Base-by-base conservation (phyloP, 2,888 invertebrate species). In the Troglohyphantes excavatus region DNA sequence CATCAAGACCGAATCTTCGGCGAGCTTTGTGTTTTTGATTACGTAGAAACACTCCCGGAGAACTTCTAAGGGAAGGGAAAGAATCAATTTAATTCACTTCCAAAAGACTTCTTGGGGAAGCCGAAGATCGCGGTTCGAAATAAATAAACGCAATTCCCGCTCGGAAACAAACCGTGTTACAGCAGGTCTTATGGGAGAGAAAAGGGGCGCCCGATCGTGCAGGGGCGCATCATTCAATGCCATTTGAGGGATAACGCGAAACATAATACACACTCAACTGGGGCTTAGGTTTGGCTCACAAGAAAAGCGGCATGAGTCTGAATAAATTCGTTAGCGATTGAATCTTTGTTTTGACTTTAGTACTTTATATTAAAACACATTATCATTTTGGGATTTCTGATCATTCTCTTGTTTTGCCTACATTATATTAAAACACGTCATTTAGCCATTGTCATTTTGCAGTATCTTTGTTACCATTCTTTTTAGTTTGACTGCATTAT, bases 241-340 rank as follows among this genome's bases (percentile, higher is more conserved):
- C 87, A 81, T 73, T 81, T 73, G 79, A 81, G 75, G 81, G 87
- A 88, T 88, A 88, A 88, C 81, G 65, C 75, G 87, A 75, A 88
- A 88, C 87, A 88, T 88, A 88, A 81, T 88, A 88, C 87, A 75
- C 75, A 46, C 76, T 27, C 11, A 26, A 68, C 43, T 43, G 13
- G 87, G 46, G 27, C 53, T 23, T 19, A 23, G 63, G 70, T 9
- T 23, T 23, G 13, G 2, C 21, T 0, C 6, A 1, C 39, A 27
- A n/a, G 11, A 0, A 70, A 43, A 78, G 43, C 68, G 68, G 70
- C 19, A 21, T 46, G 29, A 46, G 21, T n/a, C n/a, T n/a, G n/a
- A n/a, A n/a, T n/a, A n/a, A n/a, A n/a, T 13, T 21, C 2, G 65
- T 27, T 27, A 27, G 23, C 19, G 17, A 11, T 27, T 27, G 7